These are phyloP conservation scores for Pachypanchax playfairii DNA, from an alignment of 2,113 vertebrate species.

Conservation along the genomic window DNA sequence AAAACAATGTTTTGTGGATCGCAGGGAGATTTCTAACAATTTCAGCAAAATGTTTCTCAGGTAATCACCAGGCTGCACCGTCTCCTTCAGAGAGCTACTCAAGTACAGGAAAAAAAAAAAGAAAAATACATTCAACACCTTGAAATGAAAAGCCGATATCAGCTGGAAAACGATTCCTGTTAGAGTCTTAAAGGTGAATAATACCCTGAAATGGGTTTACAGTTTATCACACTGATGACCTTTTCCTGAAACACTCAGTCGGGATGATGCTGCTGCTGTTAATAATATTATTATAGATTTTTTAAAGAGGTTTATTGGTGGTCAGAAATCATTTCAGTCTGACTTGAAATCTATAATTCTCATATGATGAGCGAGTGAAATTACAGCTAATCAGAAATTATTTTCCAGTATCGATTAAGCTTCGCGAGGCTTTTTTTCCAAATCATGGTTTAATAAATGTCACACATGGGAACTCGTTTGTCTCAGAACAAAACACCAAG, in stretches of 20 bases:
- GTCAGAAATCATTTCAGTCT: conserved; percentile 10
- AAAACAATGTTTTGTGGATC: conserved; percentile 52
- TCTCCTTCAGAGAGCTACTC: conserved; percentile 56
- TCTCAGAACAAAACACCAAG: neutral
- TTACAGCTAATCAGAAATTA: neutral
- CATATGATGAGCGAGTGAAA: neutral
- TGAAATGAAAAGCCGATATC: conserved; percentile 22
- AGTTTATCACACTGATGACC: conserved; percentile 32
- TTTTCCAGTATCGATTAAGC: conserved; percentile 13
- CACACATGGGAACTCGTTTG: neutral
- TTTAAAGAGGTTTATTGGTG: neutral
- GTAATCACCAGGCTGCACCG: conserved; percentile 62
- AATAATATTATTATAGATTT: conserved; percentile 3
- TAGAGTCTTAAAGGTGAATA: conserved; percentile 43
- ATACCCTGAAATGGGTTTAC: conserved; percentile 36
- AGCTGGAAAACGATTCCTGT: conserved; percentile 48
- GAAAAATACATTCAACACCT: conserved; percentile 35
- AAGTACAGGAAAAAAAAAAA: conserved; percentile 34
- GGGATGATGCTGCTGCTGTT: conserved; percentile 3
- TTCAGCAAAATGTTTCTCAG: conserved; percentile 52
- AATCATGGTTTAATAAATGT: neutral
- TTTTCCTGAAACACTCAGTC: neutral
- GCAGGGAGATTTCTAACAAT: conserved; percentile 52
- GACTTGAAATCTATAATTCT: neutral
- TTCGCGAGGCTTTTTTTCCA: conserved; percentile 1